A percentile compares a stretch with the other conserved stretches of the same genome.
These are phyloP conservation scores for Noctua fimbriata DNA, from an alignment of 2,888 invertebrate species.

Conservation along the genomic window DNA sequence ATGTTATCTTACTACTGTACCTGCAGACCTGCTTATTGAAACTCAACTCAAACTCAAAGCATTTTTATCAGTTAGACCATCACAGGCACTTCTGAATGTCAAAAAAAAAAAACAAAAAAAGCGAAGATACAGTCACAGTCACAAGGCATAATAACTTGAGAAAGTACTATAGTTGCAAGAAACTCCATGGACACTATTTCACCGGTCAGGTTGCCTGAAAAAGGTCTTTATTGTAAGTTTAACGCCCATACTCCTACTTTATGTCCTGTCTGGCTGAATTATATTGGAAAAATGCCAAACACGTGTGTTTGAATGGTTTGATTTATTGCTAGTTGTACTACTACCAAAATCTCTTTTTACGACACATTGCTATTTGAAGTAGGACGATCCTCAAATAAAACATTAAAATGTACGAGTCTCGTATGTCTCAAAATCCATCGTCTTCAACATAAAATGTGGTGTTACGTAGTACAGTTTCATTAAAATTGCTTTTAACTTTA, in stretches of 20 bases:
- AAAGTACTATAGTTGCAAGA: too few relatives aligned
- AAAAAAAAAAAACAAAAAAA: too few relatives aligned
- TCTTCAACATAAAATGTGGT: conserved; percentile 56
- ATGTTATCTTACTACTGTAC: neutral
- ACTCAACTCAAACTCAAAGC: too few relatives aligned
- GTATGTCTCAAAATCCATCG: conserved; percentile 11
- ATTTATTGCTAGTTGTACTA: conserved; percentile 18
- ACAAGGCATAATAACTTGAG: too few relatives aligned
- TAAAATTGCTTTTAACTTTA: conserved; percentile 82
- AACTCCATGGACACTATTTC: too few relatives aligned
- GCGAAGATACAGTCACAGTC: too few relatives aligned
- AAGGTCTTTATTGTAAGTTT: neutral
- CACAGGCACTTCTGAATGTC: too few relatives aligned
- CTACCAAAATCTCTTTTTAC: conserved; percentile 10
- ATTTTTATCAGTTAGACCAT: too few relatives aligned
- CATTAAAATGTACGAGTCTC: neutral
- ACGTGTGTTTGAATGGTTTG: conserved; percentile 17
- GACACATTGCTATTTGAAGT: conserved; percentile 6
- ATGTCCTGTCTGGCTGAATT: neutral
- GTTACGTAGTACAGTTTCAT: conserved; percentile 70
- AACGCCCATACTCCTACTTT: neutral
- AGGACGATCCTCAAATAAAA: conserved; percentile 27
- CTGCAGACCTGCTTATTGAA: neutral
- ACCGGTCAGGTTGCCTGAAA: neutral
- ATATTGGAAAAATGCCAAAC: conserved; percentile 18